A percentile compares a stretch with the other conserved stretches of the same genome.
Evolutionary conservation across 2,888 invertebrate species (phyloP).

Genomic region (Pecten maximus): DNA sequence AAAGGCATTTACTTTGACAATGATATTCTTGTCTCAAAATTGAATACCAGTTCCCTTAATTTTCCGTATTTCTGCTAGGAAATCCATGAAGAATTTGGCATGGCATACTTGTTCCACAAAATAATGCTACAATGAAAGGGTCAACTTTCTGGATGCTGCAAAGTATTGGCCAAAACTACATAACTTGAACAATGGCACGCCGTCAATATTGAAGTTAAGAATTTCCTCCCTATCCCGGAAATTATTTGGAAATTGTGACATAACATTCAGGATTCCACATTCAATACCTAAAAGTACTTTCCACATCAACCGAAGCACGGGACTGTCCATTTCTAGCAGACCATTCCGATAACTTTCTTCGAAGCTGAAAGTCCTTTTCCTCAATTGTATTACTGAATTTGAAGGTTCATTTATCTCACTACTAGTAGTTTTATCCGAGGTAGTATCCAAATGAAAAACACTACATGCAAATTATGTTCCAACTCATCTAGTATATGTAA

Average conservation of each 20-base stretch:
- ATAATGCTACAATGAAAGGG: constrained; percentile 60
- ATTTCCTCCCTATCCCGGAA: neutral
- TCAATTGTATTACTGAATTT: too few relatives aligned
- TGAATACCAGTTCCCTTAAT: too few relatives aligned
- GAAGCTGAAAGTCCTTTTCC: too few relatives aligned
- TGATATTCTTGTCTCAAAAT: neutral
- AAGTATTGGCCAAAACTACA: constrained; percentile 59
- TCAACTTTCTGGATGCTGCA: constrained; percentile 47
- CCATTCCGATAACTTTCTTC: too few relatives aligned
- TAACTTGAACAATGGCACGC: constrained; percentile 57
- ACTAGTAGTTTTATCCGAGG: too few relatives aligned
- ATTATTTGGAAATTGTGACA: neutral
- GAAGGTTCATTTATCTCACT: too few relatives aligned
- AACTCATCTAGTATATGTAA: too few relatives aligned
- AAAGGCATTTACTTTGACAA: constrained; percentile 55
- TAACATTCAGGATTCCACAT: constrained; percentile 39
- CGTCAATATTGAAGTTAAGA: constrained; percentile 54
- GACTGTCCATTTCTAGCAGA: too few relatives aligned
- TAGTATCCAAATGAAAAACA: too few relatives aligned
- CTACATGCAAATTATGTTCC: too few relatives aligned
- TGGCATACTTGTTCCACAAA: too few relatives aligned
- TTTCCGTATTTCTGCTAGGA: constrained; percentile 43
- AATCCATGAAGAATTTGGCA: constrained; percentile 53
- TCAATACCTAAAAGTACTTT: constrained; percentile 54
- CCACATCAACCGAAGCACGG: constrained; percentile 43